Conservation (phyloP, 2,888 invertebrate species). For the Meiosimyza decipiens region DNA sequence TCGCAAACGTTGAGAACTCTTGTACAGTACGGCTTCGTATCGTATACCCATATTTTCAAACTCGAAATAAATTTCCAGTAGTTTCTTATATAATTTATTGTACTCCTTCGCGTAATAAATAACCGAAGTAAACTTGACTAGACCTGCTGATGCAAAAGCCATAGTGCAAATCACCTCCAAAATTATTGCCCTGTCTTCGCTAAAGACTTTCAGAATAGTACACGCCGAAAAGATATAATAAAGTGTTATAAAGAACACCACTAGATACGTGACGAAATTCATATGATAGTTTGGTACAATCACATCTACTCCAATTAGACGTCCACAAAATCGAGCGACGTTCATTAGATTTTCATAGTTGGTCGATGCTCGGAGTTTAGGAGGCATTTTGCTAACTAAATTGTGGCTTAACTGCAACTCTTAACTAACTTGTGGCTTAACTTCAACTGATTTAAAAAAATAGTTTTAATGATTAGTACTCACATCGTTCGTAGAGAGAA, state of each 20-base stretch:
- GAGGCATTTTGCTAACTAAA: not conserved
- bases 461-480: no score
- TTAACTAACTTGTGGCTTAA: no score
- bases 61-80: conserved; percentile 33
- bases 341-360: conserved; percentile 10
- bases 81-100: not conserved
- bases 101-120: conserved; percentile 6
- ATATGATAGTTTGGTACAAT: conserved; percentile 32
- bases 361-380: not conserved
- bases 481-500: no score
- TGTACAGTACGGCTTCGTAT: conserved; percentile 35
- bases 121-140: conserved; percentile 37
- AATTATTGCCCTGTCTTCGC: conserved; percentile 35
- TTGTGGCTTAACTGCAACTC: no score
- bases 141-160: conserved; percentile 28
- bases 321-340: conserved; percentile 8
- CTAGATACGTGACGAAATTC: conserved; percentile 32
- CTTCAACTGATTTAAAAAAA: no score
- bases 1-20: conserved; percentile 31
- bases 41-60: conserved; percentile 34
- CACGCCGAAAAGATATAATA: conserved; percentile 38
- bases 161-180: conserved; percentile 40
- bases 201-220: conserved; percentile 34
- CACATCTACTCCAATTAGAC: conserved; percentile 41
- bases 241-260: conserved; percentile 26